Percentiles rank a stretch among this genome's conserved stretches.
Conservation (phyloP, 2,888 invertebrate genomes). For the Acanthosepion lycidas region DNA sequence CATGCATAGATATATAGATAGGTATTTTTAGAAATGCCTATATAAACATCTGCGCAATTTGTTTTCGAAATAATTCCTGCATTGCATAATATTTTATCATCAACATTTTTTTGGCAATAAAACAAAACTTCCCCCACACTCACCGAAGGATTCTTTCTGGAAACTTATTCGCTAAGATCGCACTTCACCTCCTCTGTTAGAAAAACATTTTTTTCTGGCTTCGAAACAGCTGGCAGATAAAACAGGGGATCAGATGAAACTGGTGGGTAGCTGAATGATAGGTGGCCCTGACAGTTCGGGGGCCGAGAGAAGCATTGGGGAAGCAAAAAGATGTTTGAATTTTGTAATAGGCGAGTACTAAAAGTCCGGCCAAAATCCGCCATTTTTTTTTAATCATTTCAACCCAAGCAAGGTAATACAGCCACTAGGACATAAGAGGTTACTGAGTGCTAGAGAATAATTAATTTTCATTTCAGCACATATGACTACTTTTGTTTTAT, state of each 20-base stretch:
- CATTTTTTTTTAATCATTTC: background rate
- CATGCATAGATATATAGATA: too few relatives aligned
- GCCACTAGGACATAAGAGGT: too few relatives aligned
- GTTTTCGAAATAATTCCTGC: background rate
- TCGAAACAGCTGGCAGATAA: background rate
- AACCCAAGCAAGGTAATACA: background rate
- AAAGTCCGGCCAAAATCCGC: background rate
- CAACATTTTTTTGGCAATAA: background rate
- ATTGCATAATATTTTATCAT: background rate
- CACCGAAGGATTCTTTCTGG: background rate
- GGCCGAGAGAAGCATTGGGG: background rate
- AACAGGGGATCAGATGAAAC: background rate
- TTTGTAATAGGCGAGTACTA: background rate
- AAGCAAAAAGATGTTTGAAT: background rate
- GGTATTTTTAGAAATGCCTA: background rate
- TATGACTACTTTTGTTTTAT: too few relatives aligned
- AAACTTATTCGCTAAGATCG: background rate
- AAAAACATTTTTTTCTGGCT: background rate
- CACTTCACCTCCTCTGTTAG: background rate
- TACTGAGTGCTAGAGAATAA: too few relatives aligned
- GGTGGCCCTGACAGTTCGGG: background rate
- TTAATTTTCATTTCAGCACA: too few relatives aligned
- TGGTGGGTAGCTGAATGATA: background rate
- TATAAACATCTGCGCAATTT: background rate
- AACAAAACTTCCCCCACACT: background rate